phyloP scores from a whole-genome alignment of 2,888 invertebrate genomes.

The Onthophagus sagittarius region DNA sequence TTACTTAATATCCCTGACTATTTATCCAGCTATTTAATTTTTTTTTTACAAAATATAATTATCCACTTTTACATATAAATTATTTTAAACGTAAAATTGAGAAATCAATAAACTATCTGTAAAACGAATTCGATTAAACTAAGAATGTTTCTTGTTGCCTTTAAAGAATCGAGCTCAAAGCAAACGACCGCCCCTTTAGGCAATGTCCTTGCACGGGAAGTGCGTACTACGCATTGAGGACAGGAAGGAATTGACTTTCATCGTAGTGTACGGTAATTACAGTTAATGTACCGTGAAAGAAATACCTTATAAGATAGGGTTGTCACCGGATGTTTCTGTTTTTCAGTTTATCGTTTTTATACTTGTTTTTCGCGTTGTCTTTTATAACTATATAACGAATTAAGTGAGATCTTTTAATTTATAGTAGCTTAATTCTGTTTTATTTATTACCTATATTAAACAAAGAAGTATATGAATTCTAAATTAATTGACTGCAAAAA shows the following conservation, averaged over 20 bases:
- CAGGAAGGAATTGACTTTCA: background rate
- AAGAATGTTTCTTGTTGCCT: too few relatives aligned
- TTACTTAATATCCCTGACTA: too few relatives aligned
- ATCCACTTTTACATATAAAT: too few relatives aligned
- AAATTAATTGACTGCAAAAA: background rate
- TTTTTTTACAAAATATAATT: too few relatives aligned
- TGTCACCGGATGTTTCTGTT: background rate
- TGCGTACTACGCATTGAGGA: background rate
- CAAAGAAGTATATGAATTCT: too few relatives aligned
- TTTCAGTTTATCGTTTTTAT: background rate
- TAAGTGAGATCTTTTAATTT: background rate
- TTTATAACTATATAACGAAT: background rate
- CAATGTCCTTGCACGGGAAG: background rate
- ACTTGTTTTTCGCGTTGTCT: background rate
- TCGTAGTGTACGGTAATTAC: background rate
- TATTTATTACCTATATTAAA: too few relatives aligned
- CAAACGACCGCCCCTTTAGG: too few relatives aligned
- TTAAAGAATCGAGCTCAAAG: too few relatives aligned
- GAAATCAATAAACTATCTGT: too few relatives aligned
- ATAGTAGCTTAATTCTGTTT: background rate
- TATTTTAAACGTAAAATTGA: too few relatives aligned
- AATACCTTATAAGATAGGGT: background rate
- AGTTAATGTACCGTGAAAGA: background rate
- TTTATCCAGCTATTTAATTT: too few relatives aligned
- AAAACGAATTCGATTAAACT: too few relatives aligned